phyloP scores from a whole-genome alignment of 2,888 invertebrate species.

The Pollenia amentaria region DNA sequence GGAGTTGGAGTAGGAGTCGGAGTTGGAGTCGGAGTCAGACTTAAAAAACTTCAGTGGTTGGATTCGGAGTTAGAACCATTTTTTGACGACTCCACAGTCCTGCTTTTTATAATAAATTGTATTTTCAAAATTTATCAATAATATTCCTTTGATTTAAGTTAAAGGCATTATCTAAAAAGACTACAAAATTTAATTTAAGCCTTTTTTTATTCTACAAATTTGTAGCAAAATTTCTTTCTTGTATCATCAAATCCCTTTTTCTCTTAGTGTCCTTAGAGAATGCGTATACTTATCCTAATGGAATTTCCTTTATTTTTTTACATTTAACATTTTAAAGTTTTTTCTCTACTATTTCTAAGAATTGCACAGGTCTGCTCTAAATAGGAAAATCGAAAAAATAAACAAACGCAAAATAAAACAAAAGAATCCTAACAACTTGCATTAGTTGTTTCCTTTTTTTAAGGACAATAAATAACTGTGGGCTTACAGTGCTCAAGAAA shows the following conservation, averaged over 20 bases:
- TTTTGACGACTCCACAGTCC: too few relatives aligned
- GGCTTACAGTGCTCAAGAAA: constrained; percentile 6
- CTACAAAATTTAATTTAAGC: too few relatives aligned
- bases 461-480: constrained; percentile 48
- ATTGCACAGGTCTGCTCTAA: background rate
- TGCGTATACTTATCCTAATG: constrained; percentile 21
- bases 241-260: background rate
- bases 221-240: background rate
- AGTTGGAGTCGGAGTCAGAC: too few relatives aligned
- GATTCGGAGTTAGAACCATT: too few relatives aligned
- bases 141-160: too few relatives aligned
- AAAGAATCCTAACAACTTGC: constrained; percentile 20
- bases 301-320: constrained; percentile 17
- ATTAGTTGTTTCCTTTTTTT: constrained; percentile 31
- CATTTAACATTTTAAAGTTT: background rate
- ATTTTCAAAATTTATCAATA: too few relatives aligned
- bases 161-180: too few relatives aligned
- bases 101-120: too few relatives aligned
- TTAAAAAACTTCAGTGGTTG: too few relatives aligned
- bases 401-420: background rate
- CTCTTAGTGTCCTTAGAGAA: constrained; percentile 7
- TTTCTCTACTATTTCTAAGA: background rate
- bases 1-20: too few relatives aligned
- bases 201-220: background rate
- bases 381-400: background rate